Percentiles rank a stretch among this genome's conserved stretches.
These are phyloP conservation scores for Parascotia fuliginaria DNA, from an alignment of 2,888 invertebrate genomes.

Conservation along the genomic window DNA sequence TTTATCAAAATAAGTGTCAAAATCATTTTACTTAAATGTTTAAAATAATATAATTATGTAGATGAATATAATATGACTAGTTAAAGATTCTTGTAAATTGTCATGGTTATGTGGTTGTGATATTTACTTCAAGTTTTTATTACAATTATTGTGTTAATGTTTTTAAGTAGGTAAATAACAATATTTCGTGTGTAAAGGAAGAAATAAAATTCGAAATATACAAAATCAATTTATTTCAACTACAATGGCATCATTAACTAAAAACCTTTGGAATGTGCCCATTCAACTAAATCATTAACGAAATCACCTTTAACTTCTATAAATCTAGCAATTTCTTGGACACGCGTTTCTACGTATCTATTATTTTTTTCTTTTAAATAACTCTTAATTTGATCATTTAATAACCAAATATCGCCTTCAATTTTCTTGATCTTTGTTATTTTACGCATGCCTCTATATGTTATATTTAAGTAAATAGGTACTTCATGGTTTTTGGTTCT, in stretches of 20 bases:
- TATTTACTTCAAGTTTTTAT: too few species aligned
- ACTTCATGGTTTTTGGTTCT: slow-evolving; percentile 93
- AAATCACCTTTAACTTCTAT: slow-evolving; percentile 92
- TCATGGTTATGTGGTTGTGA: too few species aligned
- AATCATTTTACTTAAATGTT: too few species aligned
- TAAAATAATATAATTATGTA: too few species aligned
- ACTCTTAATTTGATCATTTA: slow-evolving; percentile 89
- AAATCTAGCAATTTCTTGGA: slow-evolving; percentile 90
- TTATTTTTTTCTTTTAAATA: slow-evolving; percentile 85
- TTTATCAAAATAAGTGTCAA: too few species aligned
- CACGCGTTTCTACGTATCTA: slow-evolving; percentile 87
- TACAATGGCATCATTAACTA: slow-evolving; percentile 65
- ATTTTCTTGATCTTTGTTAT: slow-evolving; percentile 89
- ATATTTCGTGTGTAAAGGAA: neutral
- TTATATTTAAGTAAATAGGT: slow-evolving; percentile 90
- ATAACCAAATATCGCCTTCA: slow-evolving; percentile 94
- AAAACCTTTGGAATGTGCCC: slow-evolving; percentile 91
- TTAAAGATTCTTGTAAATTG: too few species aligned
- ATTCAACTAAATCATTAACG: slow-evolving; percentile 88
- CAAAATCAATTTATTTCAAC: slow-evolving; percentile 46
- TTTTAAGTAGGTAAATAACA: neutral
- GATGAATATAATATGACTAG: too few species aligned
- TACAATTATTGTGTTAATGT: too few species aligned
- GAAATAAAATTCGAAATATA: slow-evolving; percentile 7
- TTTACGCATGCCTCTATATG: slow-evolving; percentile 86